Base-by-base conservation (phyloP, 2,888 invertebrate genomes). In the Cephus pulcher region DNA sequence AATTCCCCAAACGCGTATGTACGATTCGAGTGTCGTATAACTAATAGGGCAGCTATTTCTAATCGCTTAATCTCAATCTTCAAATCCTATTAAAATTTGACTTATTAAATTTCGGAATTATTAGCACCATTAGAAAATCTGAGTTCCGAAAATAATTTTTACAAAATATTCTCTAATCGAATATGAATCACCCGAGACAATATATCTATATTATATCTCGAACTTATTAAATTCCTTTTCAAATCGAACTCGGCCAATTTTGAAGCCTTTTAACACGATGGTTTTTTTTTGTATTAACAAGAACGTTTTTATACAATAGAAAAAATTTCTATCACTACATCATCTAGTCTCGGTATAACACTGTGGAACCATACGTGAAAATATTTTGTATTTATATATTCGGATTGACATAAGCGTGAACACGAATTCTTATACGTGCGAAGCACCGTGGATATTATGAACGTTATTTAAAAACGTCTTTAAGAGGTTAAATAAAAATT, bases 311-410 rank as follows among this genome's bases (percentile, higher is more conserved):
- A 4, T 56, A 56, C 23, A 56, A 9, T 56, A 56, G 56, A 56
- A 23, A 37, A 40, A 40, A 40, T 2, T 40, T 40, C 40, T 40
- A 40, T 40, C 15, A 4, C 37, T 15, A 40, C 15, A 40, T 40
- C 40, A 15, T 40, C 40, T 40, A 1, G 40, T 40, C 40, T 40
- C 15, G 15, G 4, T 15, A 6, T 6, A 15, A 1, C 40, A 40
- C 40, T 40, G 12, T 75, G 35, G 12, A 35, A 32, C 32, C 12
- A 69, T 69, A 30, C 1, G 68, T 70, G 12, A 37, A 37, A 11
- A 69, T 15, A 78, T 68, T 32, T 71, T 40, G 12, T 74, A 34
- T 77, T 74, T 69, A 68, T 75, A 15, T 34, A 71, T 75, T 75
- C 56, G 40, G 40, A 40, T 40, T 40, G 40, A 40, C 40, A 40